phyloP scores from a whole-genome alignment of 2,888 invertebrate genomes.

The Frankliniella fusca region DNA sequence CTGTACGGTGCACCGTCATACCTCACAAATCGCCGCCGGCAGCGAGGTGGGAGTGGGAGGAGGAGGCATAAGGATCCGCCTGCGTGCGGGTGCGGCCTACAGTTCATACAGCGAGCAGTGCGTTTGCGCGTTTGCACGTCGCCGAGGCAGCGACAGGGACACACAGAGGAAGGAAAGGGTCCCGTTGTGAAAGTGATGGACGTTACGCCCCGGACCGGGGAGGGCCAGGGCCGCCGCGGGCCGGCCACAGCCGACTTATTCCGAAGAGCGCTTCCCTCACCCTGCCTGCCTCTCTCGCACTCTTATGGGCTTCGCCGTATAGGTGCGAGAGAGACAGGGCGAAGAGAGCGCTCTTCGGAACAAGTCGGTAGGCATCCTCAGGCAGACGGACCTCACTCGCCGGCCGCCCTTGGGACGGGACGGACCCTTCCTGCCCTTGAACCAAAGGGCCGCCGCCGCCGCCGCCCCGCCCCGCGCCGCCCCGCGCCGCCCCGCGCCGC shows the following conservation, averaged over 20 bases:
- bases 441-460: not conserved
- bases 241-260: not conserved
- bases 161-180: not conserved
- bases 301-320: too few relatives aligned
- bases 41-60: too few relatives aligned
- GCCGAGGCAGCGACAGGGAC: not conserved
- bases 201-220: not conserved
- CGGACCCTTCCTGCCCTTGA: not conserved
- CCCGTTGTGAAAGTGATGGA: constrained; percentile 24
- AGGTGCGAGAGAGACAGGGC: too few relatives aligned
- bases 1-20: not conserved
- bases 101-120: too few relatives aligned
- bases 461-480: not conserved
- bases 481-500: too few relatives aligned
- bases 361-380: not conserved
- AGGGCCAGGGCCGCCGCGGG: not conserved
- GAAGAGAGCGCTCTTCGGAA: too few relatives aligned
- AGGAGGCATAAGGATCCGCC: too few relatives aligned
- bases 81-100: too few relatives aligned
- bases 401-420: not conserved
- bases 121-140: not conserved
- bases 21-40: not conserved
- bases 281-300: too few relatives aligned
- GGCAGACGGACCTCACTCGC: not conserved
- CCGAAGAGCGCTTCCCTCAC: too few relatives aligned